Percentiles rank a stretch among this genome's conserved stretches.
Evolutionary conservation across 2,888 invertebrate species (phyloP).

Genomic region (Aelia acuminata): DNA sequence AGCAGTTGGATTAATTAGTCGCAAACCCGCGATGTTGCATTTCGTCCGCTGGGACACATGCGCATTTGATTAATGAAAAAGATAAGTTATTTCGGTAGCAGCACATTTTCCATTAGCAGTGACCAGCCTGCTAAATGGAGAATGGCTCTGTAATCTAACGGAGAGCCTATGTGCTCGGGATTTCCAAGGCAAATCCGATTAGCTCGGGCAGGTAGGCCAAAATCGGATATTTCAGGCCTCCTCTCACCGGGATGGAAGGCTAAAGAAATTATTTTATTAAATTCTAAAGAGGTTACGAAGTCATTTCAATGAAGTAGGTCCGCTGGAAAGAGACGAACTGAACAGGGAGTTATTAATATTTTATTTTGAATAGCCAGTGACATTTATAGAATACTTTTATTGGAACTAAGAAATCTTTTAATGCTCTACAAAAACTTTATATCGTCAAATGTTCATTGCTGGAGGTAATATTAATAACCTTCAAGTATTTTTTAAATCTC

Average conservation of each 20-base stretch:
- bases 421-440: too few species aligned
- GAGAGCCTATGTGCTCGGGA: neutral
- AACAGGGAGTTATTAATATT: neutral
- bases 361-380: neutral
- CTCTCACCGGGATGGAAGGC: neutral
- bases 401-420: too few species aligned
- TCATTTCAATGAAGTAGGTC: neutral
- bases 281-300: neutral
- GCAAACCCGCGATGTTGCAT: slow-evolving; percentile 45
- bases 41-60: neutral
- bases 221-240: neutral
- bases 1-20: neutral
- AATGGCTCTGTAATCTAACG: neutral
- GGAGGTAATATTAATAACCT: too few species aligned
- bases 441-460: too few species aligned
- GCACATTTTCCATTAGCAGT: slow-evolving; percentile 13
- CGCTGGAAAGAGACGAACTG: neutral
- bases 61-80: slow-evolving; percentile 44
- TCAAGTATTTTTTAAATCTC: too few species aligned
- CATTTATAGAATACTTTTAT: neutral
- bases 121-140: neutral
- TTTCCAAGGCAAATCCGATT: neutral
- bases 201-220: neutral
- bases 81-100: slow-evolving; percentile 46
- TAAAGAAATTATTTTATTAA: neutral